Evolutionary conservation across 2,797 vertebrate genomes (phyloP).

Genomic region (Linurgus olivaceus): DNA sequence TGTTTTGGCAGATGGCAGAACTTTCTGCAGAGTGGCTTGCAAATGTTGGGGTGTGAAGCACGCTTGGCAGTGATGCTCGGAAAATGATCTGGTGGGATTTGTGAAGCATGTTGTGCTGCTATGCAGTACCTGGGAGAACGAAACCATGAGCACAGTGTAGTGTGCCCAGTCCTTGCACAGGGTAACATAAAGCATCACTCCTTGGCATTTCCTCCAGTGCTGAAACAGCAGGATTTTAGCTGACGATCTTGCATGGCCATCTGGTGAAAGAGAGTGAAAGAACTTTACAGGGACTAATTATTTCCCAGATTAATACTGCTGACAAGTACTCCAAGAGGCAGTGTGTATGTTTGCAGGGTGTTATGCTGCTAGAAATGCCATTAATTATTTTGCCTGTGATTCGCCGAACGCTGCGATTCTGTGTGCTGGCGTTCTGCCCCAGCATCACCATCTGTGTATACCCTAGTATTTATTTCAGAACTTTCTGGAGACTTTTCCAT

Average conservation of each 20-base stretch:
- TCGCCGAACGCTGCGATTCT: background rate
- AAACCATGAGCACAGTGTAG: background rate
- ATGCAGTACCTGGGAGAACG: background rate
- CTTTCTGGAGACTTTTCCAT: background rate
- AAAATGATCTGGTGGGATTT: background rate
- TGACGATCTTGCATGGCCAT: conserved; percentile 66
- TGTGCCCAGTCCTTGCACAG: background rate
- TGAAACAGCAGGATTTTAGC: conserved; percentile 73
- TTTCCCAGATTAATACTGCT: conserved; percentile 70
- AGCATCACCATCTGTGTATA: conserved; percentile 15
- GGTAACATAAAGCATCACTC: conserved; percentile 10
- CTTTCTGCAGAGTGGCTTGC: background rate
- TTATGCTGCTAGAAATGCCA: conserved; percentile 32
- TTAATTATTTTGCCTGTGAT: conserved; percentile 31
- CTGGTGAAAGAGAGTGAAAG: conserved; percentile 66
- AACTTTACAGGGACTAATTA: conserved; percentile 65
- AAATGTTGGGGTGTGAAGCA: background rate
- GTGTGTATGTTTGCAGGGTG: conserved; percentile 2
- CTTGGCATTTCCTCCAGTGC: conserved; percentile 45
- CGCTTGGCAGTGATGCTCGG: accelerated
- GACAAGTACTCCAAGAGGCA: conserved; percentile 42
- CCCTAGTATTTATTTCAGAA: background rate
- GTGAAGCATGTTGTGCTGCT: background rate
- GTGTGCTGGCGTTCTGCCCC: background rate
- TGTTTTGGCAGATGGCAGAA: conserved; percentile 41